Evolutionary conservation across 2,888 invertebrate species (phyloP).

Genomic region (Pristionchus japonicus): DNA sequence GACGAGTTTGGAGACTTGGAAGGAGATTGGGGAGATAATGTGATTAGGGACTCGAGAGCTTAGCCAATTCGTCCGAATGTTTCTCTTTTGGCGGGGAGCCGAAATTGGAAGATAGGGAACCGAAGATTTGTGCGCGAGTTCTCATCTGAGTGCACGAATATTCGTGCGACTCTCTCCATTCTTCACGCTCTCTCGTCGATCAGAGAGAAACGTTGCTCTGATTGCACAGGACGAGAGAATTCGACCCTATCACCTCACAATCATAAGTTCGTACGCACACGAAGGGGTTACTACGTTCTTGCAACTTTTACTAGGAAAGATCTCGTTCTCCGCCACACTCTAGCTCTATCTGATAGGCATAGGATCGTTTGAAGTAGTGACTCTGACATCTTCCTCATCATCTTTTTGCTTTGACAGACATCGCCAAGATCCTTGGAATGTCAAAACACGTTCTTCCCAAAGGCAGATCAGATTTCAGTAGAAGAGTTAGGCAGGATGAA

Average conservation of each 20-base stretch:
- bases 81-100: not conserved
- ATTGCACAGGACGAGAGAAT: not conserved
- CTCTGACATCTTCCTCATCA: not conserved
- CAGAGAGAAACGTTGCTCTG: not conserved
- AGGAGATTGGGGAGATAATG: not conserved
- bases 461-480: not conserved
- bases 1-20: constrained; percentile 12
- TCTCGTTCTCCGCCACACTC: no score
- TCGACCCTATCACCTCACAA: not conserved
- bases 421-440: not conserved
- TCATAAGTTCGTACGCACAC: not conserved
- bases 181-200: not conserved
- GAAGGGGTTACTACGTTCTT: not conserved
- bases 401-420: not conserved
- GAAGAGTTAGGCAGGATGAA: not conserved
- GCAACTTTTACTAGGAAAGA: not conserved
- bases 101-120: not conserved
- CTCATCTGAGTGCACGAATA: not conserved
- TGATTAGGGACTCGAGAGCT: constrained; percentile 13
- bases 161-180: not conserved
- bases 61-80: not conserved
- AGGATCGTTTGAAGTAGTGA: not conserved
- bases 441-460: not conserved
- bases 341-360: not conserved
- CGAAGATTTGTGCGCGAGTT: not conserved